Conservation (phyloP, 2,113 vertebrate genomes). For the Ailuropoda melanoleuca region DNA sequence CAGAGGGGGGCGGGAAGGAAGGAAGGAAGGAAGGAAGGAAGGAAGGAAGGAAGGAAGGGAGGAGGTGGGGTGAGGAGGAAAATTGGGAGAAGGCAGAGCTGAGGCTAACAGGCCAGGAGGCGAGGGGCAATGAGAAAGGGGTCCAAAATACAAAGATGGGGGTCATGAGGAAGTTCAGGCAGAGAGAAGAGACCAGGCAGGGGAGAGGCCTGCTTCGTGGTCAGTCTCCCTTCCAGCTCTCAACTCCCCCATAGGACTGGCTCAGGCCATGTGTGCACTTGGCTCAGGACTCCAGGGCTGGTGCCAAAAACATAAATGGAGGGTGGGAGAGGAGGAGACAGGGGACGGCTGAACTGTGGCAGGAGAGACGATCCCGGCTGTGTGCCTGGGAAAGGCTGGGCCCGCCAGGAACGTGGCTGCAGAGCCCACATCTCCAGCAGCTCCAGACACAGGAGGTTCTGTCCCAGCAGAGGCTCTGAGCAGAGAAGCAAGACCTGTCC, state of each 20-base stretch:
- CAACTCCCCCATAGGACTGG: not conserved
- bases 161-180: not conserved
- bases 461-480: not conserved
- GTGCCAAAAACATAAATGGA: slow-evolving; percentile 51
- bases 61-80: not conserved
- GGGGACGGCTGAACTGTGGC: not conserved
- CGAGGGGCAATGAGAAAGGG: not conserved
- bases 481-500: not conserved
- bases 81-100: not conserved
- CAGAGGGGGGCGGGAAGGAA: not conserved
- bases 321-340: not conserved
- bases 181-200: not conserved
- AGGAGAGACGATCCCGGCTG: not conserved
- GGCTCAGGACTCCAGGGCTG: not conserved
- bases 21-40: not conserved
- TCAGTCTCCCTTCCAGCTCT: not conserved
- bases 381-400: not conserved
- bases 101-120: not conserved
- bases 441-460: not conserved
- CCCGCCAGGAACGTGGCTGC: not conserved
- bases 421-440: not conserved
- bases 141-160: not conserved
- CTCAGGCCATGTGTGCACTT: not conserved
- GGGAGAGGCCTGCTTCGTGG: not conserved
- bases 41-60: not conserved